Conservation (phyloP, 2,888 invertebrate species). For the Notocelia uddmanniana region DNA sequence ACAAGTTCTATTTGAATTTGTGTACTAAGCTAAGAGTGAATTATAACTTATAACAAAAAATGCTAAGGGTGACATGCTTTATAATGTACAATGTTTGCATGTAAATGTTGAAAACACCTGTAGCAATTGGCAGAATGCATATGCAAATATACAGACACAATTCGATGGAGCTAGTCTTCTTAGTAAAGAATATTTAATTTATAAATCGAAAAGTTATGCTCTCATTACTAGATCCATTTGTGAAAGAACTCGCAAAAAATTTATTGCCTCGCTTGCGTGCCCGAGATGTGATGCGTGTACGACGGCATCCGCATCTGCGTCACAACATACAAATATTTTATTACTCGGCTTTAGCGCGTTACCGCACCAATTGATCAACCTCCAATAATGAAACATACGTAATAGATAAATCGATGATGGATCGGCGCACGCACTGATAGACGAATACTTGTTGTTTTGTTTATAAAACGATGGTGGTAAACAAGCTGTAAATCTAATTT, state of each 20-base stretch:
- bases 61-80: background rate
- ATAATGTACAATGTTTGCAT: background rate
- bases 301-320: background rate
- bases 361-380: background rate
- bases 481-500: no score
- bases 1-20: no score
- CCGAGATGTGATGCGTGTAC: background rate
- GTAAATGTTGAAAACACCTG: conserved; percentile 5
- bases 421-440: background rate
- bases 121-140: background rate
- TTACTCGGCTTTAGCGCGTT: background rate
- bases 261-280: background rate
- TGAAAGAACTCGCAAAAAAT: background rate
- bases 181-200: background rate
- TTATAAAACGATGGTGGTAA: no score
- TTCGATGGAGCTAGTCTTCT: background rate
- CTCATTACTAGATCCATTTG: background rate
- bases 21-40: background rate
- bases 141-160: background rate
- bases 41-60: background rate
- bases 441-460: background rate
- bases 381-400: no score
- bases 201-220: background rate
- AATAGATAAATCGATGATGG: background rate
- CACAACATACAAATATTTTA: background rate